Percentiles rank a stretch among this genome's conserved stretches.
Evolutionary conservation across 2,797 vertebrate species (phyloP).

Genomic region (Muraenolepis orangiensis): DNA sequence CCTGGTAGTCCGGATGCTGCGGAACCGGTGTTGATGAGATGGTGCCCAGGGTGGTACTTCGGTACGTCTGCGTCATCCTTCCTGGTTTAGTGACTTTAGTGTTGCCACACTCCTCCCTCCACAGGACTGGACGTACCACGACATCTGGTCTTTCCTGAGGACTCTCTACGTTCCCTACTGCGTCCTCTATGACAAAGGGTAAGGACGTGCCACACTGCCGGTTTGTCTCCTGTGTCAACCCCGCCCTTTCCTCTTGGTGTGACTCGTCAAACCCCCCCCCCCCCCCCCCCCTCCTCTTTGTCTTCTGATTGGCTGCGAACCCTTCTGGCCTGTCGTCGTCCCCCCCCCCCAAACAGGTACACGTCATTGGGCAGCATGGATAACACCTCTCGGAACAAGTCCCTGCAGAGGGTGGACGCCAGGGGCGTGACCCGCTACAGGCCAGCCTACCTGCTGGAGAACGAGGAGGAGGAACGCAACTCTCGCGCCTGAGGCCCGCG

Average conservation of each 20-base stretch:
- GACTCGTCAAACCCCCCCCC: background rate
- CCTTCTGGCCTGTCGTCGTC: background rate
- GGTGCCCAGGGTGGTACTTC: background rate
- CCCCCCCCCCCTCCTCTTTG: too few relatives aligned
- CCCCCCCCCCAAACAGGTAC: conserved; percentile 80
- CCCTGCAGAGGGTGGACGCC: conserved; percentile 73
- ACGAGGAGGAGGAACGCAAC: conserved; percentile 87
- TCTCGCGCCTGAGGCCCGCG: conserved; percentile 74
- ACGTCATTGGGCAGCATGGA: conserved; percentile 89
- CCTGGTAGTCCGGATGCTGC: too few relatives aligned
- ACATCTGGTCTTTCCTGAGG: conserved; percentile 94
- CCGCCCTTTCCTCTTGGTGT: background rate
- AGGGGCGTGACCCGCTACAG: conserved; percentile 77
- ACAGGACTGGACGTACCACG: conserved; percentile 91
- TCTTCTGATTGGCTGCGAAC: background rate
- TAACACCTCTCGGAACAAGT: conserved; percentile 82
- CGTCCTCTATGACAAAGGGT: conserved; percentile 96
- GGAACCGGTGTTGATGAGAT: too few relatives aligned
- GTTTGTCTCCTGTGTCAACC: background rate
- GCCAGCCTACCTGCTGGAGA: conserved; percentile 85
- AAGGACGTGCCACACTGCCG: conserved; percentile 40
- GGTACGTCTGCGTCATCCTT: background rate
- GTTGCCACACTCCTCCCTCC: background rate
- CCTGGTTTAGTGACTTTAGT: background rate
- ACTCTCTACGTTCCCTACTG: conserved; percentile 91